Evolutionary conservation across 2,888 invertebrate species (phyloP).

Genomic region (Erannis defoliaria): DNA sequence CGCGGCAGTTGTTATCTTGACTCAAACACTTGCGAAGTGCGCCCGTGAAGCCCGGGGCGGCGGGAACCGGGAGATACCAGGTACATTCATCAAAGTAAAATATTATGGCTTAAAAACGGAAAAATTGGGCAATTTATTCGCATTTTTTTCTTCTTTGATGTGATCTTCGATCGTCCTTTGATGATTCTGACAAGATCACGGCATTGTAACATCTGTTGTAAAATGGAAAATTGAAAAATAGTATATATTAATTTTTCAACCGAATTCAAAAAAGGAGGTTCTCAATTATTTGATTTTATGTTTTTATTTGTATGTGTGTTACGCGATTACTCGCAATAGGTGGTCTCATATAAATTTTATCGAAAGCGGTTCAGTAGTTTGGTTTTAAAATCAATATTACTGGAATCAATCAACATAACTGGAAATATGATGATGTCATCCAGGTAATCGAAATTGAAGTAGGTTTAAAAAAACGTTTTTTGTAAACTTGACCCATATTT

Average conservation of each 20-base stretch:
- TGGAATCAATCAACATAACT: no score
- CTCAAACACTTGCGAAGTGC: slow-evolving; percentile 66
- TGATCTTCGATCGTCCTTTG: slow-evolving; percentile 2
- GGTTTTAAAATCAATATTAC: no score
- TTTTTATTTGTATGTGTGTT: no score
- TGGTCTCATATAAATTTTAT: no score
- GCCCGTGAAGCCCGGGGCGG: slow-evolving; percentile 49
- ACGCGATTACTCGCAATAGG: no score
- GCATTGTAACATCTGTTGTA: not conserved
- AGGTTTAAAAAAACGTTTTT: no score
- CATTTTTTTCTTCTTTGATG: slow-evolving; percentile 20
- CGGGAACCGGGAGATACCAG: slow-evolving; percentile 14
- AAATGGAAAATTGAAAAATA: not conserved
- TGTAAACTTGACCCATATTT: no score
- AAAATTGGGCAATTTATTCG: slow-evolving; percentile 19
- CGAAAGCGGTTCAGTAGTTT: no score
- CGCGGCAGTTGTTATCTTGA: slow-evolving; percentile 69
- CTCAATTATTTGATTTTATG: no score
- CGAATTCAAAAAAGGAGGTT: no score
- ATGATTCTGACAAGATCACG: slow-evolving; percentile 1
- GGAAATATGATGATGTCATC: no score
- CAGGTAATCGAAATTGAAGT: no score
- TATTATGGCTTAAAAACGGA: slow-evolving; percentile 17
- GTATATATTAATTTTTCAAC: not conserved
- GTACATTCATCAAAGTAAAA: slow-evolving; percentile 24